Evolutionary conservation across 1,140 invertebrate species (phyloP), one percentile per base, ranked within the genome.

Genomic region (Drosophila pseudoobscura): DNA sequence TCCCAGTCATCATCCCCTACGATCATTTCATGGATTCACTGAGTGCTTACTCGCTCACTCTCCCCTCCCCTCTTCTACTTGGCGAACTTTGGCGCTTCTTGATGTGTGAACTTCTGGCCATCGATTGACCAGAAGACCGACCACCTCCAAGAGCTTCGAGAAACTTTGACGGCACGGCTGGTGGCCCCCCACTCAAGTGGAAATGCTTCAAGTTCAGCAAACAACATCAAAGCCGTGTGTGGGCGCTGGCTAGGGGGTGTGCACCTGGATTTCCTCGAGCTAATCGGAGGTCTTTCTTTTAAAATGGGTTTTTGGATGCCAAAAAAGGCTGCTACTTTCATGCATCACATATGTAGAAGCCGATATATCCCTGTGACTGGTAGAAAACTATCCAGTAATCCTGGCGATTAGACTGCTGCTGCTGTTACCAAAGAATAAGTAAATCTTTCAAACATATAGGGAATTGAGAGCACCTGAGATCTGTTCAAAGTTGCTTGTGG

Each of bases 91-190:
- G 71, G 39, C 70, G 45, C 45, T 66, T 63, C 51, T 75, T 75
- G 73, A 75, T 75, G 73, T 75, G 71, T 75, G 72, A 75, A 75
- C 55, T 51, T 55, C 53, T 56, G 39, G n/a, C 22, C 22, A 75
- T 66, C 61, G 71, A 75, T 75, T 66, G 54, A 49, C 29, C 45
- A 31, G 54, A 13, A 13, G 54, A 5, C 13, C n/a, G 20, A 13
- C 24, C 20, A 4, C 11, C 35, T 39, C 35, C 35, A 26, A 17
- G 24, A 26, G 22, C 54, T 61, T 20, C 41, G 61, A 54, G 60
- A 20, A 53, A 74, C 71, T 65, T 74, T 73, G 47, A 31, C n/a
- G 41, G 52, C 43, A 29, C 29, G 26, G 11, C 51, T 11, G 20
- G 55, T 43, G 49, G 55, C 41, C 29, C 31, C 66, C 7, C 41